Percentiles rank a stretch among this genome's conserved stretches.
Conservation (phyloP, 2,797 vertebrate species). For the Australoheros facetus region DNA sequence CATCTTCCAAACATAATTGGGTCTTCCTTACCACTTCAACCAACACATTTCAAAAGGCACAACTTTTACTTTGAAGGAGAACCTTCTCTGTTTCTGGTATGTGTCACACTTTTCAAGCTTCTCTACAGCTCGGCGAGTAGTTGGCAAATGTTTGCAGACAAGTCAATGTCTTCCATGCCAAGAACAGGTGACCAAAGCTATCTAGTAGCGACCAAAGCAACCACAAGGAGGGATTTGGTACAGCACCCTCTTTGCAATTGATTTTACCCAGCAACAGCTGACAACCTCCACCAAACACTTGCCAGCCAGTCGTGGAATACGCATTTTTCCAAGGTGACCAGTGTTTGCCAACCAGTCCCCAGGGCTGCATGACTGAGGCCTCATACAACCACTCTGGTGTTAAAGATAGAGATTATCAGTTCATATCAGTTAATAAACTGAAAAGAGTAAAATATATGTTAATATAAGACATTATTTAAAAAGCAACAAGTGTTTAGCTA, state of each 20-base stretch:
- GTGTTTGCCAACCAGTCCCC: not conserved
- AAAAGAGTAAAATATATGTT: not conserved
- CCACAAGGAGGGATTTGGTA: too few relatives aligned
- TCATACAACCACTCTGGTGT: not conserved
- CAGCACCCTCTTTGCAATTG: not conserved
- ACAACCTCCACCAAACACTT: not conserved
- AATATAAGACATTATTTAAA: too few relatives aligned
- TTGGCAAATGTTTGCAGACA: not conserved
- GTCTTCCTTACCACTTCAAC: not conserved
- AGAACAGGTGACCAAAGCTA: not conserved
- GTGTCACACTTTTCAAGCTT: not conserved
- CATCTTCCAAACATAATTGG: not conserved
- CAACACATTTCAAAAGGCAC: not conserved
- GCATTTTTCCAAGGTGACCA: not conserved
- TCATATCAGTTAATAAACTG: not conserved
- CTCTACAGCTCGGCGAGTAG: not conserved
- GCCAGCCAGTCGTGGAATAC: not conserved
- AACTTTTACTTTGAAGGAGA: not conserved
- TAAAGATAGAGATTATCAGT: not conserved
- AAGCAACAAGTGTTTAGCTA: too few relatives aligned
- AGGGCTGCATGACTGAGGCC: not conserved
- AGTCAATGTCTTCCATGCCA: not conserved
- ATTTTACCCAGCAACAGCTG: not conserved
- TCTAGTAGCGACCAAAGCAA: not conserved
- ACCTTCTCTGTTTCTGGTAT: not conserved